These are phyloP conservation scores for Catotricha subobsoleta DNA, from an alignment of 2,888 invertebrate genomes.

Conservation along the genomic window DNA sequence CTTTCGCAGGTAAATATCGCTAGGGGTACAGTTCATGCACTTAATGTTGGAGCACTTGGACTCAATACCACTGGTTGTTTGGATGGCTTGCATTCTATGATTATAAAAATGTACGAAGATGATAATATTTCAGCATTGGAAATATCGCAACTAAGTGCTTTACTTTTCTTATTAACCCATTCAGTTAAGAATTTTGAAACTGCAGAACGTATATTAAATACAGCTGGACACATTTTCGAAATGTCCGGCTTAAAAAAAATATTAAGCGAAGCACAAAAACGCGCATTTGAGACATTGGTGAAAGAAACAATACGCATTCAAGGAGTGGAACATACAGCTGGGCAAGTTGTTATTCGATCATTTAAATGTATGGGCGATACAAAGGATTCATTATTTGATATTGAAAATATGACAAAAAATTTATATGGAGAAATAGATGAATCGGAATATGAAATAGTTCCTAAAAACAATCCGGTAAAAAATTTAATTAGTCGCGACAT, in stretches of 20 bases:
- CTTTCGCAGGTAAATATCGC: slow-evolving; percentile 13
- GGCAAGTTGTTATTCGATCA: slow-evolving; percentile 4
- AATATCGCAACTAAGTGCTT: slow-evolving; percentile 19
- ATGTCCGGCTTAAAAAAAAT: neutral
- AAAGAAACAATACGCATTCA: slow-evolving; percentile 3
- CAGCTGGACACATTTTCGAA: neutral
- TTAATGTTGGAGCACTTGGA: neutral
- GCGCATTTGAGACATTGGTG: neutral
- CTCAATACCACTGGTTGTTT: slow-evolving; percentile 3
- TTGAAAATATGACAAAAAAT: neutral
- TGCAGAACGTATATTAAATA: slow-evolving; percentile 12
- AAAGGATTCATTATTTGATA: neutral
- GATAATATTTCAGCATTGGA: slow-evolving; percentile 20
- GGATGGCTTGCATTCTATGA: slow-evolving; percentile 6
- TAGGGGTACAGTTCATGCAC: neutral
- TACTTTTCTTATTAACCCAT: slow-evolving; percentile 23
- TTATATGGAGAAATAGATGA: neutral
- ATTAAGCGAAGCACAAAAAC: neutral
- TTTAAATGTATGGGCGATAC: slow-evolving; percentile 1
- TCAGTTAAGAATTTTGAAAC: slow-evolving; percentile 23
- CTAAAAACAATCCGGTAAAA: neutral
- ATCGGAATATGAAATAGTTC: neutral
- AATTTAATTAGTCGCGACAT: neutral
- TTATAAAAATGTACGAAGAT: slow-evolving; percentile 19
- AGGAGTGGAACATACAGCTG: neutral